Percentiles rank a stretch among this genome's conserved stretches.
These are phyloP conservation scores for Isurus oxyrinchus DNA, from an alignment of 2,113 vertebrate species.

Conservation along the genomic window DNA sequence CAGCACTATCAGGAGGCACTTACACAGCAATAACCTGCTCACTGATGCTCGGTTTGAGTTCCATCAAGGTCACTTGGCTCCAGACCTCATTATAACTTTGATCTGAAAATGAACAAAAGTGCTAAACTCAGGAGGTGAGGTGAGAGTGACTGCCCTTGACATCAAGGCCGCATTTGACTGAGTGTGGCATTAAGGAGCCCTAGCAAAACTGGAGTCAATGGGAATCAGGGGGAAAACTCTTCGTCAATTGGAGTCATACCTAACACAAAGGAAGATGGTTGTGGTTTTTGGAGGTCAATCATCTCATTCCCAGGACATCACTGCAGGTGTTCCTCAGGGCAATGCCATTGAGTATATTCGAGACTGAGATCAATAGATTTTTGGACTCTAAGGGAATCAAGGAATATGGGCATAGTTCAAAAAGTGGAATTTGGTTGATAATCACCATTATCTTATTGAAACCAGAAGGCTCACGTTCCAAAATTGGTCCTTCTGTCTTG, in stretches of 20 bases:
- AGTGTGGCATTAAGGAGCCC: not conserved
- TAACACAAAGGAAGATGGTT: not conserved
- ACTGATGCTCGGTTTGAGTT: not conserved
- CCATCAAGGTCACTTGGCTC: not conserved
- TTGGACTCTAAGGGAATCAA: not conserved
- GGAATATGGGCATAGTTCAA: not conserved
- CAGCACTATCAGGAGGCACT: not conserved
- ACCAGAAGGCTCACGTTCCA: too few relatives aligned
- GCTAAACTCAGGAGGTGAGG: not conserved
- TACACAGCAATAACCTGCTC: not conserved
- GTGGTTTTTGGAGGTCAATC: not conserved
- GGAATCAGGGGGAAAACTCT: not conserved
- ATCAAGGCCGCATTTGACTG: not conserved
- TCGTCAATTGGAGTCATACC: not conserved
- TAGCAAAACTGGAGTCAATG: not conserved
- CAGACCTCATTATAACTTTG: not conserved
- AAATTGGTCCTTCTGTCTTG: too few relatives aligned
- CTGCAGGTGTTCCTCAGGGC: not conserved
- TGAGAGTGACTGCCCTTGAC: not conserved
- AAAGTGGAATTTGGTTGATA: not conserved
- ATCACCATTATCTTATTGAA: not conserved
- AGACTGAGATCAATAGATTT: not conserved
- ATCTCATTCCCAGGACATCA: not conserved
- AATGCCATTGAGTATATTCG: not conserved
- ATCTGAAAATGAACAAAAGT: not conserved